A percentile compares a stretch with the other conserved stretches of the same genome.
Conservation (phyloP, 2,888 invertebrate species). For the Eulithis testata region DNA sequence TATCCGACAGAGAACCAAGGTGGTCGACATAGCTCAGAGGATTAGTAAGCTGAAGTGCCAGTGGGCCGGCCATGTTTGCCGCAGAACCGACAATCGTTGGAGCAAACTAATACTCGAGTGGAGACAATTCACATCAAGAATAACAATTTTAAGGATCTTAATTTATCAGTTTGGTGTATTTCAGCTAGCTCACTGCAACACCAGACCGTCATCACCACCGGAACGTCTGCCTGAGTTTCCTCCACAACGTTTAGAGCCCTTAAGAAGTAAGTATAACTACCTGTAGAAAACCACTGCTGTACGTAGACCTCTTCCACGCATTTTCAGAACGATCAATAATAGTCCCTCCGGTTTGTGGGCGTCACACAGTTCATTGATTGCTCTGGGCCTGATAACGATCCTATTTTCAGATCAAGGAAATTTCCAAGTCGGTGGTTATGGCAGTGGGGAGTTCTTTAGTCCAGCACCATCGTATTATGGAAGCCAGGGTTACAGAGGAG, state of each 20-base stretch:
- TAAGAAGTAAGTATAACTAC: constrained; percentile 43
- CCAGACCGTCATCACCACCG: constrained; percentile 47
- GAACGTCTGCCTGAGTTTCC: constrained; percentile 51
- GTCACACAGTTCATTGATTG: not conserved
- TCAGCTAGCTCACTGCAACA: constrained; percentile 56
- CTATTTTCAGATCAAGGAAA: constrained; percentile 49
- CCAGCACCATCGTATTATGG: constrained; percentile 3
- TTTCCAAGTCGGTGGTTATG: constrained; percentile 46
- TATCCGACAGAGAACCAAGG: too few species aligned
- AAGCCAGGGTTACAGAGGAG: constrained; percentile 1
- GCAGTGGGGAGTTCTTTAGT: constrained; percentile 9
- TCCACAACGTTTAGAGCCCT: constrained; percentile 44
- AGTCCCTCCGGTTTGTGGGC: too few species aligned
- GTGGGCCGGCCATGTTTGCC: too few species aligned
- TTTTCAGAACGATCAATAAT: too few species aligned
- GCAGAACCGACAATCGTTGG: too few species aligned
- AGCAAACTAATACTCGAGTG: too few species aligned
- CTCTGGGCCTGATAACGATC: not conserved
- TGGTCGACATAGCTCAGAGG: too few species aligned
- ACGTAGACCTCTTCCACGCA: too few species aligned
- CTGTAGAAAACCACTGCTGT: not conserved
- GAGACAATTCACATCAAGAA: too few species aligned
- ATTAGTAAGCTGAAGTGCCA: too few species aligned
- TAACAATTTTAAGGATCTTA: too few species aligned
- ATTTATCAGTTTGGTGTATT: too few species aligned